These are phyloP conservation scores for Adelges cooleyi DNA, from an alignment of 1,140 invertebrate species.

Conservation along the genomic window DNA sequence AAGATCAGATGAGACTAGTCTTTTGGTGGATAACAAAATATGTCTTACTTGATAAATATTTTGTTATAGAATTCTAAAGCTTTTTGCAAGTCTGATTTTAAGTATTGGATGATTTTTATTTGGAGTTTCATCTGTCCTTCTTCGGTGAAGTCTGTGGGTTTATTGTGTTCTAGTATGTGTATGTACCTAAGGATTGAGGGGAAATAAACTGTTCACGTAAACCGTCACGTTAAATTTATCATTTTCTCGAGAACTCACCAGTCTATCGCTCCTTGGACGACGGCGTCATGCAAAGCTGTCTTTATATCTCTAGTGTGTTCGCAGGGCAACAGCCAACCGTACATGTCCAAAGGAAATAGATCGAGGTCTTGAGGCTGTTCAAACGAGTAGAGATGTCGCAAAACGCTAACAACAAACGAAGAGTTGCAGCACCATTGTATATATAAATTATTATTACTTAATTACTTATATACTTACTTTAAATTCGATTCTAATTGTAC, in stretches of 20 bases:
- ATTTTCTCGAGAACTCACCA: slow-evolving; percentile 41
- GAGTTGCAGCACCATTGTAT: slow-evolving; percentile 21
- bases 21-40: not conserved
- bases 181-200: slow-evolving; percentile 46
- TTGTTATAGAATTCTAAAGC: slow-evolving; percentile 70
- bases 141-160: slow-evolving; percentile 43
- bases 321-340: slow-evolving; percentile 49
- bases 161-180: slow-evolving; percentile 56
- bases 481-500: slow-evolving; percentile 56
- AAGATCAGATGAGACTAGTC: not conserved
- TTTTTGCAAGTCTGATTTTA: slow-evolving; percentile 68
- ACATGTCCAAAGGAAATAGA: slow-evolving; percentile 54
- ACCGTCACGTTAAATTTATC: not conserved
- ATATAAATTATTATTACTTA: too few relatives aligned
- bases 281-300: slow-evolving; percentile 51
- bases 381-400: slow-evolving; percentile 47
- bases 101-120: slow-evolving; percentile 67
- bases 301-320: slow-evolving; percentile 47
- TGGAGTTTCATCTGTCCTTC: slow-evolving; percentile 58
- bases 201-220: slow-evolving; percentile 13
- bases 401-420: slow-evolving; percentile 44
- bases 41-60: slow-evolving; percentile 61
- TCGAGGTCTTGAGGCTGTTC: slow-evolving; percentile 48
- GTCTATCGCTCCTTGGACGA: slow-evolving; percentile 57
- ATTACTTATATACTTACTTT: slow-evolving; percentile 36